A percentile compares a stretch with the other conserved stretches of the same genome.
phyloP scores from a whole-genome alignment of 2,797 vertebrate species.

The Ctenosaura bakeri region DNA sequence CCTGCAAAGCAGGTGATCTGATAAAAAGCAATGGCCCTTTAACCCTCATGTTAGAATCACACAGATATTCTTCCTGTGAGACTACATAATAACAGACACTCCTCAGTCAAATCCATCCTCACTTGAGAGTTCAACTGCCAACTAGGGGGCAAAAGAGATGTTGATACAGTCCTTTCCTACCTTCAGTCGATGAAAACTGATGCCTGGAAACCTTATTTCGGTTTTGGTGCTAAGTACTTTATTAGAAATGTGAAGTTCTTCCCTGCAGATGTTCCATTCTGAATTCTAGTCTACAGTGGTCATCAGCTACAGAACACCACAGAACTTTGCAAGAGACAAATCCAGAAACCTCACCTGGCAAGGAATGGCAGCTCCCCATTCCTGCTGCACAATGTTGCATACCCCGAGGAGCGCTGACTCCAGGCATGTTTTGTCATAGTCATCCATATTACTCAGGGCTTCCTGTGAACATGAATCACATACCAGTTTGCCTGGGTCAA shows the following conservation, averaged over 20 bases:
- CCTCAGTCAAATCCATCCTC: background rate
- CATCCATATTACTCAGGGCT: slow-evolving; percentile 94
- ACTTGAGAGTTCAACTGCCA: background rate
- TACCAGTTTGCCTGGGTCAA: background rate
- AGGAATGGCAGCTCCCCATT: slow-evolving; percentile 95
- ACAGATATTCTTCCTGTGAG: too few relatives aligned
- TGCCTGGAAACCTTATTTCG: background rate
- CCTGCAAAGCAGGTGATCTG: background rate
- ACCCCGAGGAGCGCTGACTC: slow-evolving; percentile 93
- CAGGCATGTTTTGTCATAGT: slow-evolving; percentile 98
- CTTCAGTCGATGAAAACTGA: background rate
- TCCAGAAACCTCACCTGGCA: slow-evolving; percentile 88
- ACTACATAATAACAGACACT: background rate
- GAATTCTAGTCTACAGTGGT: too few relatives aligned
- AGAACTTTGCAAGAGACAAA: background rate
- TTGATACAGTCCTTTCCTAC: background rate
- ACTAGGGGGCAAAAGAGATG: background rate
- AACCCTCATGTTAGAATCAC: background rate
- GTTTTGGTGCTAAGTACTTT: slow-evolving; percentile 14
- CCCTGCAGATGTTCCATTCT: background rate
- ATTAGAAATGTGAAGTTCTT: background rate
- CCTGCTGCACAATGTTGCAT: slow-evolving; percentile 94
- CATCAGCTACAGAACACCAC: background rate
- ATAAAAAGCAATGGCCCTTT: background rate
- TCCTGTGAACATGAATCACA: slow-evolving; percentile 83